Base-by-base conservation (phyloP, 2,888 invertebrate species). In the Dichetophora obliterata region DNA sequence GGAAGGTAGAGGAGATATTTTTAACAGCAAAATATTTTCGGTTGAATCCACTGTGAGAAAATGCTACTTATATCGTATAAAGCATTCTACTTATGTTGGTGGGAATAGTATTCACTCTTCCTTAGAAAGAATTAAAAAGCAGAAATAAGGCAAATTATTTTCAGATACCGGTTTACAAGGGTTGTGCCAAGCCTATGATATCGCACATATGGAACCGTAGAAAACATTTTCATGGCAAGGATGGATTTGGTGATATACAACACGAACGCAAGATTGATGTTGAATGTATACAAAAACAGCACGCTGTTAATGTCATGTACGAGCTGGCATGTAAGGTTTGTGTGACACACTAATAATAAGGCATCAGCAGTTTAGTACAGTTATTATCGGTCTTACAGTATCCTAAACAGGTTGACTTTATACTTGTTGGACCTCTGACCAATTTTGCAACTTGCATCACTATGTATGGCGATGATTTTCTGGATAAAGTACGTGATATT, bases 361-460 rank as follows among this genome's bases (percentile, higher is more conserved):
- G 14, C 2, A 11, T 11, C 11, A 43, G 14, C 43, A 43, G 11
- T 11, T 43, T 43, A n/a, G 11, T 22, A 43, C 11, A 27, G 6
- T 1, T 19, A 54, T 19, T 22, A 19, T 54, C 31, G 3, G 31
- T 34, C 75, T 81, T 81, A 76, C 76, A 84, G 82, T 76, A 91
- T 90, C 86, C 90, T 88, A 91, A 91, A 66, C 85, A 92, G 83
- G 88, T 94, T 27, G 91, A 91, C 0, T 86, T 94, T 24, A 89
- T 94, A 14, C 91, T 93, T 50, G 86, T 95, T 37, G 96, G 94
- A 3, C 92, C 96, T 0, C 86, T 96, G 50, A 96, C 96, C 1
- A 96, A 96, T 84, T 90, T 95, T 63, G 96, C 95, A 0, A 85
- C 95, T 78, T 93, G 95, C 3, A 90, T 94, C 1, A 92, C 92